A percentile compares a stretch with the other conserved stretches of the same genome.
These are phyloP conservation scores for Liopterus haemorrhoidalis DNA, from an alignment of 2,888 invertebrate genomes.

Conservation along the genomic window DNA sequence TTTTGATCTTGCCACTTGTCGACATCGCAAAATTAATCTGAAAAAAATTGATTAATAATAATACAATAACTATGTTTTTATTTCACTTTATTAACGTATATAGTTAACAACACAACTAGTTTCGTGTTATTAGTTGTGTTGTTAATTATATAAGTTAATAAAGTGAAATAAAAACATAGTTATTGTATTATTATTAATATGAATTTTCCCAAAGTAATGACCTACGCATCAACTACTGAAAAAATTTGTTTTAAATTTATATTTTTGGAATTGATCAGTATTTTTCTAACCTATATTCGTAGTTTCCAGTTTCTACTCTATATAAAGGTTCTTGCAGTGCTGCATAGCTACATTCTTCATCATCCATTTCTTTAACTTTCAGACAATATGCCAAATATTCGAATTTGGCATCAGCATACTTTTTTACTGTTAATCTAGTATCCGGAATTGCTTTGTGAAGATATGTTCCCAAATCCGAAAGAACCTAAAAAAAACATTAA, in stretches of 20 bases:
- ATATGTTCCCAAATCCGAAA: constrained; percentile 93
- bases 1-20: constrained; percentile 85
- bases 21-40: constrained; percentile 86
- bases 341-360: constrained; percentile 93
- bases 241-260: no score
- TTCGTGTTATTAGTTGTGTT: no score
- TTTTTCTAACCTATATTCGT: constrained; percentile 97
- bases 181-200: no score
- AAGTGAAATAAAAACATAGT: no score
- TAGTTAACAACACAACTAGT: no score
- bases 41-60: constrained; percentile 26
- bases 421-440: constrained; percentile 92
- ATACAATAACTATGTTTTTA: neutral
- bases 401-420: constrained; percentile 98
- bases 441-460: constrained; percentile 97
- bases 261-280: no score
- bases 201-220: no score
- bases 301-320: constrained; percentile 97
- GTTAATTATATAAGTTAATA: no score
- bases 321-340: constrained; percentile 93
- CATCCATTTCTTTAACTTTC: constrained; percentile 99
- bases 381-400: constrained; percentile 98
- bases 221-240: neutral
- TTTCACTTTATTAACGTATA: no score
- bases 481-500: constrained; percentile 58